Base-by-base conservation (phyloP, 2,888 invertebrate species). In the Lissonota sp. region DNA sequence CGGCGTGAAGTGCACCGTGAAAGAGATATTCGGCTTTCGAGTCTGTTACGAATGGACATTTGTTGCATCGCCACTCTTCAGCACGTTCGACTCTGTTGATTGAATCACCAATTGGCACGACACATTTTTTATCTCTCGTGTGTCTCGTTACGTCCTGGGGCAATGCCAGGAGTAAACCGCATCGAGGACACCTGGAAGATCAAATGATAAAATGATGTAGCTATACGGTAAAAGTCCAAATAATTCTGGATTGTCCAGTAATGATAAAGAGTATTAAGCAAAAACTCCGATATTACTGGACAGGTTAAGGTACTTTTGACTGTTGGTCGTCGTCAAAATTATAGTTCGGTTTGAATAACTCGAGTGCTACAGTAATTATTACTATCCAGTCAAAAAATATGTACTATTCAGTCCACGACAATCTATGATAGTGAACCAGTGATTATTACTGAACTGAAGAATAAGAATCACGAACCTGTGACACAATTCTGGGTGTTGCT, bases 101-200 rank as follows among this genome's bases (percentile, higher is more conserved):
- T 12, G 51, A 26, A 40, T 42, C 70, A 55, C 63, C 42, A 39
- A 67, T 14, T 79, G 81, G 44, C 82, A 82, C 70, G 57, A 26
- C 1, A 89, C 95, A 96, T 3, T 94, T 93, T 80, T 95, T 95
- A 80, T 93, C 93, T 76, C 95, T 93, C n/a, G 95, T 93, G 88
- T 97, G 97, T 8, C 94, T 94, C 0, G 96, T 95, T 8, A 97
- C 94, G 88, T 97, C 96, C 93, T 97, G 97, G 0, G 96, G 94
- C 0, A 96, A 93, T 0, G 95, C 94, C 88, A 97, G 97, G 8
- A 93, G 92, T 89, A 94, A 93, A 0, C 96, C 97, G 87, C 97
- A 97, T 85, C 94, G 94, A 0, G 95, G 94, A 88, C 97, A 97
- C 75, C 96, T 95, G 91, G 57, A 93, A 93, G 81, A 74, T 79